These are phyloP conservation scores for Novumbra hubbsi DNA, from an alignment of 2,797 vertebrate genomes.

Conservation along the genomic window DNA sequence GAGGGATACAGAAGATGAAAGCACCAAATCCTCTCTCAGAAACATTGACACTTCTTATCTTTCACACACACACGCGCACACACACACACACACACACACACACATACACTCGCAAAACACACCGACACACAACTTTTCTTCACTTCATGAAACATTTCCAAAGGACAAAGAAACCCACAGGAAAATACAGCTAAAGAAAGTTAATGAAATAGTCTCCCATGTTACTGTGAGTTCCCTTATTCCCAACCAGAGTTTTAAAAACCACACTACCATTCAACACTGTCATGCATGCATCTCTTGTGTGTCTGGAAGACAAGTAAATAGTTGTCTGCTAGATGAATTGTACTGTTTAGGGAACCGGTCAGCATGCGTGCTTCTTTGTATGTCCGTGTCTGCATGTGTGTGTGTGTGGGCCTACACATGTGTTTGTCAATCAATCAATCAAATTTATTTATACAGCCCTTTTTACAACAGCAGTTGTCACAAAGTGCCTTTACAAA, in stretches of 20 bases:
- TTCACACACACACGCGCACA: not conserved
- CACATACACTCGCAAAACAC: not conserved
- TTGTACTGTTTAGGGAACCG: not conserved
- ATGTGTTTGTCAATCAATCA: too few species aligned
- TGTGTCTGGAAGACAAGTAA: not conserved
- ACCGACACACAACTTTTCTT: not conserved
- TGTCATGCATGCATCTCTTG: not conserved
- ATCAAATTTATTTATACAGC: too few species aligned
- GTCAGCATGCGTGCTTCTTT: not conserved
- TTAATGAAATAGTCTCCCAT: not conserved
- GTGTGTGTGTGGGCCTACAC: not conserved
- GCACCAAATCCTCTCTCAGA: constrained; percentile 2
- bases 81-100: constrained; percentile 6
- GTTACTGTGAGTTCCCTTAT: not conserved
- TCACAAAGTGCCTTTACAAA: too few species aligned
- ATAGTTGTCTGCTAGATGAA: not conserved
- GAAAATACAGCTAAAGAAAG: not conserved
- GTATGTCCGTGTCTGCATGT: not conserved
- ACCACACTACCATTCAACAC: not conserved
- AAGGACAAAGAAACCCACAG: not conserved
- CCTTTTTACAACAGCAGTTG: too few species aligned
- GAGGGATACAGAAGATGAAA: constrained; percentile 13
- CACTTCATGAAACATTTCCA: not conserved
- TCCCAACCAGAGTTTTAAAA: not conserved
- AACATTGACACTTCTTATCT: not conserved